Base-by-base conservation (phyloP, 2,113 vertebrate genomes). In the Neodon shergylaensis region DNA sequence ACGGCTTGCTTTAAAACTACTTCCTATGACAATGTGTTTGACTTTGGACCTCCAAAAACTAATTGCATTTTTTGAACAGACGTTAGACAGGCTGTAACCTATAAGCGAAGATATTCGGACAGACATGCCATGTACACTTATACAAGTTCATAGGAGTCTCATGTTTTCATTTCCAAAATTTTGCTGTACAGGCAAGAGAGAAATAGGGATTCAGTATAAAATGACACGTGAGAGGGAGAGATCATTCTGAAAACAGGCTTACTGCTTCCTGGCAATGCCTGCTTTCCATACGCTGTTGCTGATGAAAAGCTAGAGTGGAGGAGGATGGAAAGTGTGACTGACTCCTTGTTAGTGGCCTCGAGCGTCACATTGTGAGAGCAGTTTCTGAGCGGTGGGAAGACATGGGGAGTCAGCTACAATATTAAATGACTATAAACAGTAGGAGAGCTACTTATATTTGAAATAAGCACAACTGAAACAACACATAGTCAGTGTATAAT, bases 11-110 rank as follows among this genome's bases (percentile, higher is more conserved):
- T 85, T 98, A 98, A 98, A 98, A 95, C 97, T 98, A 97, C 97
- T 97, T 98, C 98, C 91, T 97, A 97, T 98, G 98, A 97, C 98
- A 98, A 97, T 98, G 97, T 96, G 97, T 98, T 98, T 98, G 98
- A 98, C 98, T 98, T 98, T 97, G 98, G 98, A 98, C 98, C 98
- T 98, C 95, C 84, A 94, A 97, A 98, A 98, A 97, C 96, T 97
- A 98, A 98, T 97, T 98, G 97, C 96, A 94, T 97, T 98, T 98
- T 98, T 98, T 98, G 97, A 98, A 97, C 97, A 98, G 97, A 97
- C 85, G 82, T 97, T 97, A 97, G 98, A 97, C 97, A 97, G 97
- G 88, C 97, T 98, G 95, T 98, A 98, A 98, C 97, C 98, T 98
- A 76, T 94, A 97, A 97, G 95, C 96, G 94, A 97, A 88, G 92